Evolutionary conservation across 2,113 vertebrate species (phyloP), one percentile per base, ranked within the genome.

Genomic region (Paratilapia polleni): DNA sequence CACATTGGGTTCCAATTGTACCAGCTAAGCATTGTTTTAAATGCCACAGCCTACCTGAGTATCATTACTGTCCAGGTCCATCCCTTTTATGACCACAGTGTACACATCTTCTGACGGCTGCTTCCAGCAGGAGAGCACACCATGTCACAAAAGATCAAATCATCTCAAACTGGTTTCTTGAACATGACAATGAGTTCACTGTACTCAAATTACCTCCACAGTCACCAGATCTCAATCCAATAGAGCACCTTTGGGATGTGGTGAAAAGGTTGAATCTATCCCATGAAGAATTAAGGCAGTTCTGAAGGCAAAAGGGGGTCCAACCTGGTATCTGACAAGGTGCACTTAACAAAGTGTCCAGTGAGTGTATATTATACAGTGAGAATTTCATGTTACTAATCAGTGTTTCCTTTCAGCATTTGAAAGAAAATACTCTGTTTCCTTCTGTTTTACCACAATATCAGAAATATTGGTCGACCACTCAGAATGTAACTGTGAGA

Each of bases 311-410:
- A 31, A 31, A 31, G 28, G 28, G 28, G 28, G 28, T 31, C 28
- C 28, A 31, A 31, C 28, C 28, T 3, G 28, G 28, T 31, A 31
- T 4, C 28, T 49, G 24, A 22, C 15, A 47, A 68, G 64, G 15
- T 49, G 64, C 19, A 68, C 22, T 70, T 31, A 70, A 73, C 24
- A 73, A 31, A 52, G 3, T n/a, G 43, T 14, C 26, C 17, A 3
- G 26, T 52, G 17, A 52, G 47, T 73, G 47, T 52, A 73, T 52
- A 52, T 52, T 31, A 73, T 52, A 73, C 66, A 73, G 47, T 52
- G 11, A 73, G 26, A 73, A 52, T 73, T 52, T 73, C 24, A 70
- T 70, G 43, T 70, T 70, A 13, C 66, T 73, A 12, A 73, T 54
- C 26, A 54, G 34, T 73, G 68, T 3, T 54, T 73, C 43, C 66